These are phyloP conservation scores for Nymphalis io DNA, from an alignment of 1,140 invertebrate species.

Conservation along the genomic window DNA sequence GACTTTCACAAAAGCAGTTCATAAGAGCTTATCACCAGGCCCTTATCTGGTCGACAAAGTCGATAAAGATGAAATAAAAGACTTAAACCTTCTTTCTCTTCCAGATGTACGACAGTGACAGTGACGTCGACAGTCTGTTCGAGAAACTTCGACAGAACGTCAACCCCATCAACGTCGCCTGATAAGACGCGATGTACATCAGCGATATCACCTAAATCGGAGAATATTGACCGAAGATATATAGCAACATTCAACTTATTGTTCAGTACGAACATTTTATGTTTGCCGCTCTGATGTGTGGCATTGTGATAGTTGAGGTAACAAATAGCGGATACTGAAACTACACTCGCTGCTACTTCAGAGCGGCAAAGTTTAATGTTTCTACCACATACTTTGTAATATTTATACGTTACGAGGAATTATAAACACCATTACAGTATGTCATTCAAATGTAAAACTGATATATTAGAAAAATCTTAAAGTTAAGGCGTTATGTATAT, in stretches of 20 bases:
- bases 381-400: neutral
- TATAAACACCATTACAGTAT: neutral
- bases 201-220: too few relatives aligned
- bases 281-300: neutral
- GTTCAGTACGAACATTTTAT: neutral
- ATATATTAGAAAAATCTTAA: too few relatives aligned
- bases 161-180: slow-evolving; percentile 59
- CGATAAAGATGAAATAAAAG: too few relatives aligned
- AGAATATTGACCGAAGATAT: neutral
- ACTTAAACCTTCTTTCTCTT: neutral
- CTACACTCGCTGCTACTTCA: neutral
- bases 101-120: slow-evolving; percentile 55
- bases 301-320: neutral
- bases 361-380: neutral
- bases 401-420: neutral
- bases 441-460: too few relatives aligned
- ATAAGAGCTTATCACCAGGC: too few relatives aligned
- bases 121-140: slow-evolving; percentile 52
- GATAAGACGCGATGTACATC: slow-evolving; percentile 14
- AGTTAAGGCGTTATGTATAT: too few relatives aligned
- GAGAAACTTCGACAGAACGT: slow-evolving; percentile 47
- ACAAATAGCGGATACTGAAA: neutral
- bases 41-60: too few relatives aligned
- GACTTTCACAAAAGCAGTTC: too few relatives aligned
- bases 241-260: neutral